Conservation (phyloP, 2,888 invertebrate genomes). For the Rhodophaea formosa region DNA sequence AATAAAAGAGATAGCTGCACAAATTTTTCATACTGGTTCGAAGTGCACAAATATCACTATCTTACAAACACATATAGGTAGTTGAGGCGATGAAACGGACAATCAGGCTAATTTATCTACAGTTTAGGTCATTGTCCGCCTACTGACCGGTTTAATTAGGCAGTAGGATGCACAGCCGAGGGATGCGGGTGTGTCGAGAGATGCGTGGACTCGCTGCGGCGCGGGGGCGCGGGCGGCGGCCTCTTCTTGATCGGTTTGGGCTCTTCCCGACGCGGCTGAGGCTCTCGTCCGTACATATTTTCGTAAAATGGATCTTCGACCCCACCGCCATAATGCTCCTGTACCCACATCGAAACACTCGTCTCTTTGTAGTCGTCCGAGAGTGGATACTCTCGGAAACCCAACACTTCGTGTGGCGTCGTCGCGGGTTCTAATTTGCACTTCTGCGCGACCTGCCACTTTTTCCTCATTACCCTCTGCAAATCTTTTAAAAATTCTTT, state of each 20-base stretch:
- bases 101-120: constrained; percentile 1
- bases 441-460: constrained; percentile 96
- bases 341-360: constrained; percentile 94
- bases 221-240: constrained; percentile 94
- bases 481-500: constrained; percentile 93
- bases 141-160: constrained; percentile 35
- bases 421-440: constrained; percentile 93
- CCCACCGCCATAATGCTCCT: constrained; percentile 89
- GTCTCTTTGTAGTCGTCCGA: constrained; percentile 88
- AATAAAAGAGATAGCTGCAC: constrained; percentile 2
- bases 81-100: neutral
- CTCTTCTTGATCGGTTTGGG: constrained; percentile 78
- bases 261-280: constrained; percentile 54
- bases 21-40: too few species aligned
- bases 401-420: constrained; percentile 94
- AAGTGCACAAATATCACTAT: constrained; percentile 1
- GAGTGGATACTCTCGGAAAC: constrained; percentile 91
- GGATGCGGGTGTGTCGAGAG: constrained; percentile 44
- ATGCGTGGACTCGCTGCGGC: constrained; percentile 87
- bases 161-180: constrained; percentile 52
- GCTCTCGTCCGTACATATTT: constrained; percentile 80
- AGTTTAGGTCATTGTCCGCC: neutral
- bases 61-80: neutral
- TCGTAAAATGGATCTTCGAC: constrained; percentile 86
- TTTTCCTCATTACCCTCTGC: constrained; percentile 95